These are phyloP conservation scores for Neosalanx taihuensis DNA, from an alignment of 2,797 vertebrate species.

Conservation along the genomic window DNA sequence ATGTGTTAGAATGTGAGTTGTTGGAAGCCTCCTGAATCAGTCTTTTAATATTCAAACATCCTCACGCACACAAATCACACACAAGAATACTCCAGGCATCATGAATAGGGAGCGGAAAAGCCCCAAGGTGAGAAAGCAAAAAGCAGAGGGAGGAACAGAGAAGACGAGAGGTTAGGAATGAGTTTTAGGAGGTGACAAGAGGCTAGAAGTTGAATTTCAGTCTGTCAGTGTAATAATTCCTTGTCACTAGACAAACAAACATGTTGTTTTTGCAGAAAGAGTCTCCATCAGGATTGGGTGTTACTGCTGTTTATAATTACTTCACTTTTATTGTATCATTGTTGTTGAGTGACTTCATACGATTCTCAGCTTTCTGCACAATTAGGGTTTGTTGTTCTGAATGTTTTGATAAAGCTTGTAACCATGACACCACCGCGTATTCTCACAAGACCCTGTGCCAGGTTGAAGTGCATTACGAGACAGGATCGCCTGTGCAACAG, in stretches of 20 bases:
- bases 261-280: conserved; percentile 41
- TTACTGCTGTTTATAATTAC: background rate
- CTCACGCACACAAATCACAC: conserved; percentile 44
- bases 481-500: background rate
- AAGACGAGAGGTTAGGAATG: conserved; percentile 26
- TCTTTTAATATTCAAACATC: conserved; percentile 25
- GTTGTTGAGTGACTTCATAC: background rate
- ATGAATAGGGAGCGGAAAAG: conserved; percentile 35
- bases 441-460: background rate
- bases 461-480: background rate
- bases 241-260: conserved; percentile 55
- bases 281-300: background rate
- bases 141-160: conserved; percentile 29
- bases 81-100: conserved; percentile 34
- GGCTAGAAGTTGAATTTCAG: conserved; percentile 37
- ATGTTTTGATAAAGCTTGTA: conserved; percentile 12
- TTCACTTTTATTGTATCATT: conserved; percentile 3
- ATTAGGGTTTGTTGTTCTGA: conserved; percentile 7
- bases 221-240: too few relatives aligned
- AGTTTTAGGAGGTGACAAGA: conserved; percentile 31
- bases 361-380: background rate
- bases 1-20: background rate
- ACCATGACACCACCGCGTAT: conserved; percentile 5
- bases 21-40: background rate
- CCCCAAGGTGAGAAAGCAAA: conserved; percentile 37